Percentiles rank a stretch among this genome's conserved stretches.
Evolutionary conservation across 2,888 invertebrate genomes (phyloP).

Genomic region (Trichopria drosophilae): DNA sequence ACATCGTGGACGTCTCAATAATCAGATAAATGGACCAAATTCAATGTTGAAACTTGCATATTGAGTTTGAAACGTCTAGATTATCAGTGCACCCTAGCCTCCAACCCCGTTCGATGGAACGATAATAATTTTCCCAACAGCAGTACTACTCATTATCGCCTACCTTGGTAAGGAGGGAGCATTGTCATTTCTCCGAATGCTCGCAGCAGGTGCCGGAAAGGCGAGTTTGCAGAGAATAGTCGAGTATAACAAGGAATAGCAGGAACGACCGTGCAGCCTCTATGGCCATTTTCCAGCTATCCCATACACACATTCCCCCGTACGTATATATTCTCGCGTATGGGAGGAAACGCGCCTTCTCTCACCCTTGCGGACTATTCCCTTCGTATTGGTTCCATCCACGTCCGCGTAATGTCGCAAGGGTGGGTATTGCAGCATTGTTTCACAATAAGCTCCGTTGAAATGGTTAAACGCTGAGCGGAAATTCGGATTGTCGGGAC

Average conservation of each 20-base stretch:
- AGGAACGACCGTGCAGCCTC: neutral
- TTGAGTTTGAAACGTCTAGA: too few relatives aligned
- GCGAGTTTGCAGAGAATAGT: conserved; percentile 2
- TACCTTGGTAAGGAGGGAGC: too few relatives aligned
- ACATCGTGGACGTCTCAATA: too few relatives aligned
- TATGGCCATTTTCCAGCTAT: conserved; percentile 9
- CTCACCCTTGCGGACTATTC: too few relatives aligned
- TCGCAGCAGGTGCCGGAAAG: neutral
- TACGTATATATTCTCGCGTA: too few relatives aligned
- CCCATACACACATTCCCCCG: conserved; percentile 1
- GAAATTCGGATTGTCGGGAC: conserved; percentile 9
- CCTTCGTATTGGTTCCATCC: too few relatives aligned
- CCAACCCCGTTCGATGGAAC: too few relatives aligned
- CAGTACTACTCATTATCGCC: conserved; percentile 3
- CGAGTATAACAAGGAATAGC: conserved; percentile 9
- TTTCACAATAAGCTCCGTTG: conserved; percentile 17
- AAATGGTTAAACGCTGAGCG: conserved; percentile 12
- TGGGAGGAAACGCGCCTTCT: too few relatives aligned
- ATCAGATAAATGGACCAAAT: too few relatives aligned
- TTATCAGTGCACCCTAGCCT: too few relatives aligned
- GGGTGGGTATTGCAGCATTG: conserved; percentile 9
- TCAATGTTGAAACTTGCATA: too few relatives aligned
- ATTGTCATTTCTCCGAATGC: neutral
- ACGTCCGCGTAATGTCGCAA: conserved; percentile 1
- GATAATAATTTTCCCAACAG: conserved; percentile 9